Base-by-base conservation (phyloP, 2,113 vertebrate genomes). In the Proteles cristata region DNA sequence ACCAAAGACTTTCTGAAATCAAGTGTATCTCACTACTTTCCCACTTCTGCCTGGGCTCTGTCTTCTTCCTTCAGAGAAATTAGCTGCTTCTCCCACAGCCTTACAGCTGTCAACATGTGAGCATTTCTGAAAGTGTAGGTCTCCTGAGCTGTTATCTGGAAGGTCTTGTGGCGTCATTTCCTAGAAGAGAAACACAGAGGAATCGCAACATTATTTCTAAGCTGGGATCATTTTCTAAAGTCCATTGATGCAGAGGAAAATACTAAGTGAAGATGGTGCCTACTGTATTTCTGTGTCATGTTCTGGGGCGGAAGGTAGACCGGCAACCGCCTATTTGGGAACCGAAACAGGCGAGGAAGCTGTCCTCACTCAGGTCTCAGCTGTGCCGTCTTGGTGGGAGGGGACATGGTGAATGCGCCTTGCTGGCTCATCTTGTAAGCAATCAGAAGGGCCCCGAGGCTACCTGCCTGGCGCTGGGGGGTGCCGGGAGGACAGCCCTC, bases 151-250 rank as follows among this genome's bases (percentile, higher is more conserved):
- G 58, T 97, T 98, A 94, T 93, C 97, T 94, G 83, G 50, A 96
- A 92, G 45, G 43, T 50, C 88, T 43, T 31, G 0, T 86, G 96
- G 9, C 55, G 95, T 97, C 98, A 96, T 93, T 97, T 97, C 85
- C 97, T 48, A 3, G 93, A 79, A 97, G 95, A 97, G 97, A 97
- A 98, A 95, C 97, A 88, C 95, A 97, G 92, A 93, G 96, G 95
- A 97, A 97, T 93, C 97, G 90, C 87, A 93, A 90, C 71, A 53
- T 95, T 90, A 88, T 97, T 98, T 73, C 11, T 93, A 96, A 97
- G 96, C 92, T 93, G 92, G 95, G 91, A 97, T 97, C 88, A 92
- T 45, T 97, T 98, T 98, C 96, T 97, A 94, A 97, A 93, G 43
- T 68, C 82, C 65, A 77, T 55, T 80, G 96, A 79, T 97, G 90